Conservation (phyloP, 2,797 vertebrate species). For the Onychomys arenicola region DNA sequence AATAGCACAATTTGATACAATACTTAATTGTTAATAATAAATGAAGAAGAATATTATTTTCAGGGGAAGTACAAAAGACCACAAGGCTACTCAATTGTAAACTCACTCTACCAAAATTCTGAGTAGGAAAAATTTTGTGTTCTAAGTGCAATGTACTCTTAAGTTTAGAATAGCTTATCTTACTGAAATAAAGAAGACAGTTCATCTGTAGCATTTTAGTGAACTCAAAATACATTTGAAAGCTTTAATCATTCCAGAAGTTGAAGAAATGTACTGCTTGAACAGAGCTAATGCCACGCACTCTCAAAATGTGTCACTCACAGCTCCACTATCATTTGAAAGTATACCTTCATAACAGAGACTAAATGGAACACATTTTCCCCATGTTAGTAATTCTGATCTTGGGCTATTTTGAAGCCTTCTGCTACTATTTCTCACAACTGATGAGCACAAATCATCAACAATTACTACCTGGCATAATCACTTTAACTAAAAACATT, state of each 20-base stretch:
- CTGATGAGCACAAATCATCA: background rate
- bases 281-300: background rate
- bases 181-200: background rate
- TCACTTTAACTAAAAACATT: background rate
- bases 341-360: background rate
- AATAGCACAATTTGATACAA: background rate
- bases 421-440: no score
- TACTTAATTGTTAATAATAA: background rate
- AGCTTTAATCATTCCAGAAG: background rate
- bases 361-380: background rate
- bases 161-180: background rate
- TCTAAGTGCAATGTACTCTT: background rate
- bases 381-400: background rate
- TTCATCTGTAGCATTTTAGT: background rate
- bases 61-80: background rate
- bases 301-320: background rate
- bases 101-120: background rate
- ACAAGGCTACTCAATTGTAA: background rate
- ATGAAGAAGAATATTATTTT: background rate
- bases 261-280: background rate
- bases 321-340: background rate
- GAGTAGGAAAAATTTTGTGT: background rate
- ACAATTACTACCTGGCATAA: background rate
- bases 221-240: background rate
- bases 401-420: background rate